Evolutionary conservation across 1,140 invertebrate species (phyloP).

Genomic region (Wiebesia pumilae): DNA sequence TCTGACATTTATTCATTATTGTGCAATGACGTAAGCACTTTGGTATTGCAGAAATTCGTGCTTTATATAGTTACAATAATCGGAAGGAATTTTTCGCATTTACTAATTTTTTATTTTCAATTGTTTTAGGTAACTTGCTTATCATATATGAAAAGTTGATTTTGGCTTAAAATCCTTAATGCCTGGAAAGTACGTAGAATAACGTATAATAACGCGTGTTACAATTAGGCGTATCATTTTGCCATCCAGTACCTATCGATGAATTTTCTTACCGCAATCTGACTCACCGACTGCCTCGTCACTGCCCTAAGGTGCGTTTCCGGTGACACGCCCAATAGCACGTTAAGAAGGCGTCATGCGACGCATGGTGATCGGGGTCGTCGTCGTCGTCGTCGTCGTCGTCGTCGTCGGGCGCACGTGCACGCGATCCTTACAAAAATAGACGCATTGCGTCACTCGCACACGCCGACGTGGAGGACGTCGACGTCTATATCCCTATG

Average conservation of each 20-base stretch:
- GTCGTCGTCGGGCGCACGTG: not conserved
- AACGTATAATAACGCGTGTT: too few species aligned
- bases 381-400: not conserved
- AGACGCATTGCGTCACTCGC: slow-evolving; percentile 17
- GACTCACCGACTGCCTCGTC: too few species aligned
- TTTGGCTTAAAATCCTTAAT: too few species aligned
- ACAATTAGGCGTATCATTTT: too few species aligned
- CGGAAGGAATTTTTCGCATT: too few species aligned
- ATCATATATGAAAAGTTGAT: too few species aligned
- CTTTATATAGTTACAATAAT: too few species aligned
- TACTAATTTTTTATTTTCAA: too few species aligned
- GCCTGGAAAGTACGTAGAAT: too few species aligned
- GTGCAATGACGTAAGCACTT: not conserved
- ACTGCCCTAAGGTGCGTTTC: not conserved
- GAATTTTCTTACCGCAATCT: too few species aligned
- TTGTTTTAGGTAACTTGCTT: too few species aligned
- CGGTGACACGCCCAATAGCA: not conserved
- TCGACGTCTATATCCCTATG: not conserved
- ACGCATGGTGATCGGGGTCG: not conserved
- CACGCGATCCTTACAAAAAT: not conserved
- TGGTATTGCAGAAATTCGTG: not conserved
- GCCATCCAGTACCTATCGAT: too few species aligned
- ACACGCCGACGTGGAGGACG: slow-evolving; percentile 4
- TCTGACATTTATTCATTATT: not conserved
- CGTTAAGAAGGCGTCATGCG: not conserved